Percentiles rank a stretch among this genome's conserved stretches.
Conservation (phyloP, 2,797 vertebrate species). For the Psittacula echo region DNA sequence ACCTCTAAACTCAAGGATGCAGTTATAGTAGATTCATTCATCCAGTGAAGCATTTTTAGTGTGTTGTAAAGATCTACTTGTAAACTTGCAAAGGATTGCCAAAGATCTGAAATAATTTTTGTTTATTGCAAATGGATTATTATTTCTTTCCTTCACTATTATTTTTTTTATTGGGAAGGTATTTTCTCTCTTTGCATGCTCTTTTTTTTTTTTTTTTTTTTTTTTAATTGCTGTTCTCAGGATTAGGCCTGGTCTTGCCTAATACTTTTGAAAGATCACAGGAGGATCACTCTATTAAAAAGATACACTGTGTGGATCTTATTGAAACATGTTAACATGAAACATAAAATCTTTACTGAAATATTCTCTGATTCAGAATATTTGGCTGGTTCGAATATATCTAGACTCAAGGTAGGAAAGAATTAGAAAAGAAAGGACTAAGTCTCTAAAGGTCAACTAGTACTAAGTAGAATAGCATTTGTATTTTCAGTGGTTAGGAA, state of each 20-base stretch:
- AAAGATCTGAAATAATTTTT: background rate
- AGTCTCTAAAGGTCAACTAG: background rate
- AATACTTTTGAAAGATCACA: background rate
- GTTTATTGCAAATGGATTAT: background rate
- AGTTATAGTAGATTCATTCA: background rate
- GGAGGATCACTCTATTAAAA: background rate
- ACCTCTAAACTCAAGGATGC: background rate
- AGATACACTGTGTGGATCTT: background rate
- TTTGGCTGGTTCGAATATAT: background rate
- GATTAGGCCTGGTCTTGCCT: background rate
- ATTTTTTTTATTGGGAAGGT: background rate
- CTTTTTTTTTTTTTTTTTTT: background rate
- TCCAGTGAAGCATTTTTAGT: background rate
- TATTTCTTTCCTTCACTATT: background rate
- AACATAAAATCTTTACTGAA: background rate
- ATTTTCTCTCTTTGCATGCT: background rate
- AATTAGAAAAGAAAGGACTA: background rate
- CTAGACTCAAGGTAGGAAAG: background rate
- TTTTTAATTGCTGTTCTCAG: background rate
- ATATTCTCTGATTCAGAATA: background rate
- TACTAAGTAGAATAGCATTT: background rate
- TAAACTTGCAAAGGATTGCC: background rate
- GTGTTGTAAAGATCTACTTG: background rate
- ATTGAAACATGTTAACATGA: background rate
- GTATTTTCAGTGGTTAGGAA: background rate